Evolutionary conservation across 1,140 invertebrate genomes (phyloP).

Genomic region (Antheraea mylitta): DNA sequence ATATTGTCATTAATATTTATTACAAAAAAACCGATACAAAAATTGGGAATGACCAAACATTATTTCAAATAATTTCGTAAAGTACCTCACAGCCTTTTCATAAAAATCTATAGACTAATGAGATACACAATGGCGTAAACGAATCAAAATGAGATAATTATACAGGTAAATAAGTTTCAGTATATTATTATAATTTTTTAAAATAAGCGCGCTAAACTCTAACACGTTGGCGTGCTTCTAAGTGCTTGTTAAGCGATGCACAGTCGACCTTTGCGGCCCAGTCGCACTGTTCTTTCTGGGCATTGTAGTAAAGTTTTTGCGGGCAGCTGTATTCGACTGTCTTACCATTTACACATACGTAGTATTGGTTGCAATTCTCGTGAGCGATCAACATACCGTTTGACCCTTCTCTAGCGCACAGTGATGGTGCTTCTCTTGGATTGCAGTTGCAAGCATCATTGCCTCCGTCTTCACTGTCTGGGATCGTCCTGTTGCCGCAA

Average conservation of each 20-base stretch:
- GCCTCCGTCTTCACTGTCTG: slow-evolving; percentile 7
- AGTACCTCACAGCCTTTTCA: slow-evolving; percentile 10
- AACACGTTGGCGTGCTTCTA: slow-evolving; percentile 14
- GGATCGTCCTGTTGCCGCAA: slow-evolving; percentile 31
- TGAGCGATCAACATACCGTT: slow-evolving; percentile 38
- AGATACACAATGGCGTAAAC: not conserved
- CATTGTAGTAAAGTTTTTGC: slow-evolving; percentile 77
- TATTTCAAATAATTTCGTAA: slow-evolving; percentile 8
- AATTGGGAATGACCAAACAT: not conserved
- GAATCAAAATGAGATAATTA: slow-evolving; percentile 3
- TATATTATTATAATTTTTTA: not conserved
- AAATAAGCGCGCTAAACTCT: not conserved
- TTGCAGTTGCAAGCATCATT: slow-evolving; percentile 24
- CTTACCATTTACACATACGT: slow-evolving; percentile 34
- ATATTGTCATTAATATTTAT: not conserved
- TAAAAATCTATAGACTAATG: slow-evolving; percentile 6
- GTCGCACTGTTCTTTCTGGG: slow-evolving; percentile 79
- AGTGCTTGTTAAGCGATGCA: slow-evolving; percentile 28
- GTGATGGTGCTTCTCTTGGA: slow-evolving; percentile 26
- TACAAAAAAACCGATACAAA: not conserved
- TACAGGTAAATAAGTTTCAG: not conserved
- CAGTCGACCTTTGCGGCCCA: slow-evolving; percentile 78
- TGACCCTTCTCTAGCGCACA: slow-evolving; percentile 33
- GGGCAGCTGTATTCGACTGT: slow-evolving; percentile 57
- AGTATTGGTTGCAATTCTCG: slow-evolving; percentile 47